phyloP scores from a whole-genome alignment of 2,888 invertebrate genomes.

The Trissoscelio sp. region DNA sequence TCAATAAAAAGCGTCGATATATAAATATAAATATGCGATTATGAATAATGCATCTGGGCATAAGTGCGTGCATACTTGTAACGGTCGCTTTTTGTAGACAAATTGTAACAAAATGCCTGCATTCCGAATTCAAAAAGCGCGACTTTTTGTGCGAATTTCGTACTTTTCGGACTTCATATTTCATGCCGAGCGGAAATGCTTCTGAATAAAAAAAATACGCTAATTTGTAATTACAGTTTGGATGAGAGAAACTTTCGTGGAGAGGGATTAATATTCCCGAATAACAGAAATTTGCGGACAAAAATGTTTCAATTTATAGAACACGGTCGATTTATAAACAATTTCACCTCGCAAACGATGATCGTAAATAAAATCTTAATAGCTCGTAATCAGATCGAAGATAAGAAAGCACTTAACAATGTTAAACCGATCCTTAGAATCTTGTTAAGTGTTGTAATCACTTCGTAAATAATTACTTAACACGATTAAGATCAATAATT shows the following conservation, averaged over 20 bases:
- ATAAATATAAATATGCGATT: conserved; percentile 38
- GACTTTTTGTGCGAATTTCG: conserved; percentile 59
- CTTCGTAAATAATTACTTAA: conserved; percentile 28
- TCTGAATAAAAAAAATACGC: background rate
- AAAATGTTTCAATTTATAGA: conserved; percentile 15
- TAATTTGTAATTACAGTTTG: conserved; percentile 8
- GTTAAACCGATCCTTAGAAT: conserved; percentile 13
- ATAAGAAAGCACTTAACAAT: conserved; percentile 37
- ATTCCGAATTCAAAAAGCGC: conserved; percentile 17
- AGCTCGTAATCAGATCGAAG: conserved; percentile 32
- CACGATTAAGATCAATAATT: conserved; percentile 36
- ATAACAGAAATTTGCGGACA: background rate
- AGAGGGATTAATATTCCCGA: background rate
- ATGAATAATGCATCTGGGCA: conserved; percentile 53
- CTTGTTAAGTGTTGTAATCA: conserved; percentile 31
- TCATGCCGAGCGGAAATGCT: conserved; percentile 28
- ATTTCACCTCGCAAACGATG: conserved; percentile 21
- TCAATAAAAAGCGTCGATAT: conserved; percentile 17
- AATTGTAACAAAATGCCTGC: conserved; percentile 53
- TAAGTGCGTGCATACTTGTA: conserved; percentile 21
- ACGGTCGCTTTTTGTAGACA: conserved; percentile 41
- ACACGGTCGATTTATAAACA: conserved; percentile 24
- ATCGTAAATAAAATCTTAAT: conserved; percentile 43
- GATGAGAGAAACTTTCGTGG: conserved; percentile 17
- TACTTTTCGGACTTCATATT: conserved; percentile 39